A percentile compares a stretch with the other conserved stretches of the same genome.
Conservation (phyloP, 64 coral and sea anemone genomes). For the Pocillopora damicornis region DNA sequence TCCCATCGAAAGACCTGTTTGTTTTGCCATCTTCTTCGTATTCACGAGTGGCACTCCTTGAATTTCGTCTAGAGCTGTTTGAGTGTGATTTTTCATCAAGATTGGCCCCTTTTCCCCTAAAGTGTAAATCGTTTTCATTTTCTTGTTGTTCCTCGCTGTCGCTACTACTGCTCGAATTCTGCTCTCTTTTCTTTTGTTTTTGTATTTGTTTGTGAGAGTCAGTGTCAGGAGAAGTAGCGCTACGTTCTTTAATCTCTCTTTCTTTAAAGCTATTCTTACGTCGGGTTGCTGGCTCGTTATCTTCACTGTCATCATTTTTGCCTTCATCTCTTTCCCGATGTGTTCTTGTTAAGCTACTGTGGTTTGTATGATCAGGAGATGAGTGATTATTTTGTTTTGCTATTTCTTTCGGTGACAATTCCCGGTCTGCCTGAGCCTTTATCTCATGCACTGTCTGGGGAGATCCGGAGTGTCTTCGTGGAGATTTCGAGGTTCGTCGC, state of each 20-base stretch:
- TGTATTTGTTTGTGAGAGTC: background rate
- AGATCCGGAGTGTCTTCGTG: background rate
- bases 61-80: background rate
- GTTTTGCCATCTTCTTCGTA: background rate
- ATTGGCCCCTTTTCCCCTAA: background rate
- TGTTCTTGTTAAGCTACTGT: background rate
- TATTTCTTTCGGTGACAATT: background rate
- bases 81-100: background rate
- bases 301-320: background rate
- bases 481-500: background rate
- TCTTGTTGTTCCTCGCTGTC: background rate
- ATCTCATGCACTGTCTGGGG: background rate
- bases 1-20: background rate
- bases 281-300: background rate
- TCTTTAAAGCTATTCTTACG: background rate
- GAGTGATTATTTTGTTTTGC: background rate
- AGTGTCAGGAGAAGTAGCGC: background rate
- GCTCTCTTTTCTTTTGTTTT: background rate
- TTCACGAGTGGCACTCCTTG: background rate
- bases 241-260: background rate
- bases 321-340: background rate
- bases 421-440: background rate
- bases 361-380: background rate
- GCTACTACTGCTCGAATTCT: background rate
- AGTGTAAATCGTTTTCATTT: background rate